phyloP scores from a whole-genome alignment of 2,113 vertebrate species.

The Nerophis ophidion region DNA sequence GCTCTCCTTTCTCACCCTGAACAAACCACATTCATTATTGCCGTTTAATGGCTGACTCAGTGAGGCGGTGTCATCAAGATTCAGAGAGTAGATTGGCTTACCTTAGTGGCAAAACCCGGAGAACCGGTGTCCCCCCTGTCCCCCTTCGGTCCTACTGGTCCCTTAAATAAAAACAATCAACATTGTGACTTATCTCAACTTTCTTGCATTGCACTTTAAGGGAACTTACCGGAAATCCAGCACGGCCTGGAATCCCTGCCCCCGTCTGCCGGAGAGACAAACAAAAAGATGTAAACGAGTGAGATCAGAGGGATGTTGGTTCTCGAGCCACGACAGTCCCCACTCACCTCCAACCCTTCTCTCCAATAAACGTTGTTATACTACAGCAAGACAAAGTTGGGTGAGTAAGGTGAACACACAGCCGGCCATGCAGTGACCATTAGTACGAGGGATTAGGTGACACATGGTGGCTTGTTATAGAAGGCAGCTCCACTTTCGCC shows the following conservation, averaged over 20 bases:
- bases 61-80: too few relatives aligned
- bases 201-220: background rate
- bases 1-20: slow-evolving; percentile 74
- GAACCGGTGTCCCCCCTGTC: slow-evolving; percentile 59
- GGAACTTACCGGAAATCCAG: slow-evolving; percentile 64
- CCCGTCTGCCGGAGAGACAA: slow-evolving; percentile 38
- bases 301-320: background rate
- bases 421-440: slow-evolving; percentile 29
- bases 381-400: slow-evolving; percentile 59
- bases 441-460: slow-evolving; percentile 21
- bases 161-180: slow-evolving; percentile 48
- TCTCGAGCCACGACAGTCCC: slow-evolving; percentile 1
- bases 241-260: slow-evolving; percentile 34
- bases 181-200: background rate
- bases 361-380: slow-evolving; percentile 49
- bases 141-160: slow-evolving; percentile 67
- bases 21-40: slow-evolving; percentile 2
- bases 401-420: slow-evolving; percentile 26
- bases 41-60: too few relatives aligned
- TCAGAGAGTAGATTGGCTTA: slow-evolving; percentile 13
- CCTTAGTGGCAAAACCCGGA: slow-evolving; percentile 64
- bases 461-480: background rate
- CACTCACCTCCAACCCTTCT: slow-evolving; percentile 58
- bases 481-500: background rate
- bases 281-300: background rate